Percentiles rank a stretch among this genome's conserved stretches.
Evolutionary conservation across 2,888 invertebrate species (phyloP).

Genomic region (Rhodophaea formosa): DNA sequence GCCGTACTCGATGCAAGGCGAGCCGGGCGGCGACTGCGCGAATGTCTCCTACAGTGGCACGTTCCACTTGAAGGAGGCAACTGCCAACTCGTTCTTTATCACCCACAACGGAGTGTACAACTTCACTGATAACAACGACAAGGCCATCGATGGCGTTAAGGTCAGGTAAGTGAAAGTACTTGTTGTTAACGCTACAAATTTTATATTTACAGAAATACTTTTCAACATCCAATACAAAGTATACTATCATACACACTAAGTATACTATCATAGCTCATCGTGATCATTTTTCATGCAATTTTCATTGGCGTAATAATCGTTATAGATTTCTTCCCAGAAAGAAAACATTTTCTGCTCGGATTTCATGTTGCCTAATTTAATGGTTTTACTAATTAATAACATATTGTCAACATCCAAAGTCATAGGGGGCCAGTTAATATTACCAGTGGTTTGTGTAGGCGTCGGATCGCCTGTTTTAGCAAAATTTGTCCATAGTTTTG

Average conservation of each 20-base stretch:
- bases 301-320: slow-evolving; percentile 46
- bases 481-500: slow-evolving; percentile 75
- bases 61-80: slow-evolving; percentile 53
- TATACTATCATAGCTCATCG: slow-evolving; percentile 52
- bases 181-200: not conserved
- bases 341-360: slow-evolving; percentile 48
- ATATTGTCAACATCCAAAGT: slow-evolving; percentile 45
- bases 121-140: slow-evolving; percentile 69
- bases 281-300: slow-evolving; percentile 41
- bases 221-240: not conserved
- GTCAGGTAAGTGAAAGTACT: slow-evolving; percentile 51
- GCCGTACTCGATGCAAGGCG: slow-evolving; percentile 59
- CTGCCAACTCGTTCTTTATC: slow-evolving; percentile 68
- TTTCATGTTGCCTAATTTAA: slow-evolving; percentile 41
- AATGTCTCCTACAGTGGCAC: slow-evolving; percentile 40
- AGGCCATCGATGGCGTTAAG: slow-evolving; percentile 61
- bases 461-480: slow-evolving; percentile 68
- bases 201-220: slow-evolving; percentile 4
- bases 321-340: slow-evolving; percentile 65
- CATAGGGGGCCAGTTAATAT: slow-evolving; percentile 55
- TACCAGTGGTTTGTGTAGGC: slow-evolving; percentile 35
- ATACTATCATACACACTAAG: no score
- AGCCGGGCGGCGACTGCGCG: slow-evolving; percentile 43
- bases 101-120: slow-evolving; percentile 43
- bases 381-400: slow-evolving; percentile 47